Conservation (phyloP, 2,797 vertebrate species). For the Enteromius thamalakanensis region DNA sequence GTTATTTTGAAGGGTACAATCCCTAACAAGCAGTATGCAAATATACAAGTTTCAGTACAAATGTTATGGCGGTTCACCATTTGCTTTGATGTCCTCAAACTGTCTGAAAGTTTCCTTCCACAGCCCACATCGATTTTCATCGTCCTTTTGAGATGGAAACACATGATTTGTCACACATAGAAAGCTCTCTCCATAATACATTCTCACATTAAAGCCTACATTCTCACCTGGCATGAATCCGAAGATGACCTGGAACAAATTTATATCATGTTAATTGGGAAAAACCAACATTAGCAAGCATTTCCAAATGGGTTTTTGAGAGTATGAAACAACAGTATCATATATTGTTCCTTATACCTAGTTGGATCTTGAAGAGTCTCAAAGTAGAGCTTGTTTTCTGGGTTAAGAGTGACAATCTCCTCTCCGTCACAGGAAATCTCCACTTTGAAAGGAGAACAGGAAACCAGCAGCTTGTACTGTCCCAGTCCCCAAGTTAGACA, state of each 20-base stretch:
- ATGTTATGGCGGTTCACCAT: conserved; percentile 74
- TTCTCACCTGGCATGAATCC: conserved; percentile 41
- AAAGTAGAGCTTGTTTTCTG: conserved; percentile 83
- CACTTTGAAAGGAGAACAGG: conserved; percentile 81
- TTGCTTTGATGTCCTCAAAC: conserved; percentile 88
- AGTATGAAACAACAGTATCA: background rate
- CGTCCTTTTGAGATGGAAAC: conserved; percentile 52
- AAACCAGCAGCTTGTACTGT: conserved; percentile 75
- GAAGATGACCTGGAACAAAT: conserved; percentile 40
- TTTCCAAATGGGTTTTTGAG: background rate
- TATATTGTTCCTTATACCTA: conserved; percentile 58
- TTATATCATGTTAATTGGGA: background rate
- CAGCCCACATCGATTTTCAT: conserved; percentile 73
- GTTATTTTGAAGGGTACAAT: background rate
- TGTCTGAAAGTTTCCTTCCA: conserved; percentile 86
- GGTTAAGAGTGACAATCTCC: conserved; percentile 83
- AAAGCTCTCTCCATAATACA: background rate
- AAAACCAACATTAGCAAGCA: background rate
- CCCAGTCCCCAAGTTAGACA: conserved; percentile 76
- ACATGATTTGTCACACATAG: background rate
- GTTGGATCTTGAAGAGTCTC: conserved; percentile 78
- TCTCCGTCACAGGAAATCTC: conserved; percentile 81
- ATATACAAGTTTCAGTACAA: background rate
- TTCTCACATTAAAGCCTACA: conserved; percentile 4
- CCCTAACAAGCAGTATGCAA: background rate